A percentile compares a stretch with the other conserved stretches of the same genome.
Evolutionary conservation across 2,113 vertebrate genomes (phyloP).

Genomic region (Erythrocercus mccallii): DNA sequence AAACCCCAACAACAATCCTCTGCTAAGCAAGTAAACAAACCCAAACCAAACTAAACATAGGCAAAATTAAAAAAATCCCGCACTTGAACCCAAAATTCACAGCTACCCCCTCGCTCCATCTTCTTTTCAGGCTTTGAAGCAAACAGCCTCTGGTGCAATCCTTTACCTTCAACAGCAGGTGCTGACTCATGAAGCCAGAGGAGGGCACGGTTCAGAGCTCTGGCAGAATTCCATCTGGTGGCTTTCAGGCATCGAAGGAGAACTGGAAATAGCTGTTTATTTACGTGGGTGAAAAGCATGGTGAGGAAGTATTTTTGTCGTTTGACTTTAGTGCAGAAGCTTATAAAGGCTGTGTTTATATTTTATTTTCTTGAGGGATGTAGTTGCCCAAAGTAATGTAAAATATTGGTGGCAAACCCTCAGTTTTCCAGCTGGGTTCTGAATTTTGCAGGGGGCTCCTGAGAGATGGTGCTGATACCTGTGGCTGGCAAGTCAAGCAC

Average conservation of each 20-base stretch:
- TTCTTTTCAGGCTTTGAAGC: not conserved
- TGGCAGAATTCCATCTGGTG: not conserved
- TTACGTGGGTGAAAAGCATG: not conserved
- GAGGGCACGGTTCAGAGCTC: not conserved
- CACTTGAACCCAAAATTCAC: not conserved
- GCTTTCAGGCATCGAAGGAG: not conserved
- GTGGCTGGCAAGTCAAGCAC: fast-evolving
- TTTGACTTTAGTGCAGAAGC: not conserved
- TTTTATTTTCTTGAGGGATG: not conserved
- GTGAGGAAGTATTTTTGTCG: not conserved
- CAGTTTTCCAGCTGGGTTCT: not conserved
- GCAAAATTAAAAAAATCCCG: not conserved
- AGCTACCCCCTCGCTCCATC: not conserved
- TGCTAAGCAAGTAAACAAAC: not conserved
- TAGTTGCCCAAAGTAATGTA: not conserved
- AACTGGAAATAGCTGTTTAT: not conserved
- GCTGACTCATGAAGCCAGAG: not conserved
- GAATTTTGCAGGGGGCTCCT: not conserved
- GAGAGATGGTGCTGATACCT: not conserved
- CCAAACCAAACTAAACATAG: not conserved
- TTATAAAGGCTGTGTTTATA: not conserved
- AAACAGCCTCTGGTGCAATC: not conserved
- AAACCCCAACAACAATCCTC: not conserved
- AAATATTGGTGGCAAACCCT: not conserved
- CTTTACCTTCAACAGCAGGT: not conserved